Evolutionary conservation across 1,140 invertebrate species (phyloP).

Genomic region (Ptiloglossa arizonensis): DNA sequence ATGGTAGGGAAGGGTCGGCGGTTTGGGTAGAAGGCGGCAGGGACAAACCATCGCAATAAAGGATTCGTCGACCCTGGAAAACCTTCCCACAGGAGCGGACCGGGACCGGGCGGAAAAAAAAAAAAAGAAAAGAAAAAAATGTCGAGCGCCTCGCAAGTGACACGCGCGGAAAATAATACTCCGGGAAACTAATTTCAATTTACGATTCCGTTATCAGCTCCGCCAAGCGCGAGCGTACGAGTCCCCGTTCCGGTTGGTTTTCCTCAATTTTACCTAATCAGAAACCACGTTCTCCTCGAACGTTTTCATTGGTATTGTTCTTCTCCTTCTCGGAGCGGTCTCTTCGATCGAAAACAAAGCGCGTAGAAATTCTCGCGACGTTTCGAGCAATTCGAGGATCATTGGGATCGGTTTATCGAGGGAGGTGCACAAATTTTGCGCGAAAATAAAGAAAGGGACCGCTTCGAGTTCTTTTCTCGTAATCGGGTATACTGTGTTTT

Average conservation of each 20-base stretch:
- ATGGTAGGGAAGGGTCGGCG: conserved; percentile 22
- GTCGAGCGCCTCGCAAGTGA: conserved; percentile 1
- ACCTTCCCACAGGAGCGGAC: conserved; percentile 30
- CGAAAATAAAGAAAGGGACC: no score
- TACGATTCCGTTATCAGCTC: conserved; percentile 13
- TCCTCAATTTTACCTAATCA: conserved; percentile 12
- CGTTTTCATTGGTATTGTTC: no score
- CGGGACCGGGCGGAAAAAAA: neutral
- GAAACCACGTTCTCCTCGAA: neutral
- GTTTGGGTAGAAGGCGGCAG: conserved; percentile 20
- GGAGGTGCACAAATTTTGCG: no score
- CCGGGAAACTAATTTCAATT: conserved; percentile 44
- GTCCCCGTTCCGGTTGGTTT: conserved; percentile 7
- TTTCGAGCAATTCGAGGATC: no score
- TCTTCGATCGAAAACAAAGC: no score
- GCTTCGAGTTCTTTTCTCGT: no score
- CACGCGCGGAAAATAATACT: conserved; percentile 18
- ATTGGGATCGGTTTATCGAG: no score
- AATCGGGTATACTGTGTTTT: no score
- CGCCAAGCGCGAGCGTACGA: neutral
- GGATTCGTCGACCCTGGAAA: conserved; percentile 66
- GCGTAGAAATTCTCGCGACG: no score
- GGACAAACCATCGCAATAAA: conserved; percentile 62
- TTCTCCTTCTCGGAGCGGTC: no score
- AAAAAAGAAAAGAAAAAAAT: conserved; percentile 30